These are phyloP conservation scores for Lochmaea crataegi DNA, from an alignment of 2,888 invertebrate species.

Conservation along the genomic window DNA sequence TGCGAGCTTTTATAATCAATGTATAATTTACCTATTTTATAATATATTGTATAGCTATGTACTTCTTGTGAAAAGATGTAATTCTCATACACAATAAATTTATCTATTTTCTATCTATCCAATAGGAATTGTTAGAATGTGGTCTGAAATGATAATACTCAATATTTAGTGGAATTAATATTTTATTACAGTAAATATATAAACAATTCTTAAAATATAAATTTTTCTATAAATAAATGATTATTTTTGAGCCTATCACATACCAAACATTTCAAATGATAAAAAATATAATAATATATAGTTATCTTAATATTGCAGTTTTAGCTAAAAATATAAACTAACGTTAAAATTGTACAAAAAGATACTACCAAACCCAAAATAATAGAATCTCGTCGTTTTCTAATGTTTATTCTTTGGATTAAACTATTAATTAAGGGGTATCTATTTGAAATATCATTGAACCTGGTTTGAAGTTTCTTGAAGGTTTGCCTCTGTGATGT, in stretches of 20 bases:
- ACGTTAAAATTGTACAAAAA: slow-evolving; percentile 87
- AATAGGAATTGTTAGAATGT: too few relatives aligned
- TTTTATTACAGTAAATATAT: slow-evolving; percentile 38
- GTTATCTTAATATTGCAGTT: slow-evolving; percentile 12
- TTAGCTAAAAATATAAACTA: slow-evolving; percentile 82
- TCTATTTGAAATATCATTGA: slow-evolving; percentile 90
- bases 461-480: slow-evolving; percentile 89
- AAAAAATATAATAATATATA: slow-evolving; percentile 14
- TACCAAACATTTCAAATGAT: slow-evolving; percentile 22
- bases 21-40: too few relatives aligned
- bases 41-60: too few relatives aligned
- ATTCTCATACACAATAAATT: too few relatives aligned
- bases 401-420: slow-evolving; percentile 92
- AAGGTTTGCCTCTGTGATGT: slow-evolving; percentile 89
- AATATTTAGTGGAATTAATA: too few relatives aligned
- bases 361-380: slow-evolving; percentile 91
- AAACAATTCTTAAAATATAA: slow-evolving; percentile 41
- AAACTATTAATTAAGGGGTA: slow-evolving; percentile 89
- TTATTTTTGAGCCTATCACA: slow-evolving; percentile 37
- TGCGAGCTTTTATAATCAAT: too few relatives aligned
- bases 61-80: too few relatives aligned
- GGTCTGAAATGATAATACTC: too few relatives aligned
- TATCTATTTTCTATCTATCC: too few relatives aligned
- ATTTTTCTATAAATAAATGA: slow-evolving; percentile 24
- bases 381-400: slow-evolving; percentile 93